Base-by-base conservation (phyloP, 2,113 vertebrate genomes). In the Megaptera novaeangliae region DNA sequence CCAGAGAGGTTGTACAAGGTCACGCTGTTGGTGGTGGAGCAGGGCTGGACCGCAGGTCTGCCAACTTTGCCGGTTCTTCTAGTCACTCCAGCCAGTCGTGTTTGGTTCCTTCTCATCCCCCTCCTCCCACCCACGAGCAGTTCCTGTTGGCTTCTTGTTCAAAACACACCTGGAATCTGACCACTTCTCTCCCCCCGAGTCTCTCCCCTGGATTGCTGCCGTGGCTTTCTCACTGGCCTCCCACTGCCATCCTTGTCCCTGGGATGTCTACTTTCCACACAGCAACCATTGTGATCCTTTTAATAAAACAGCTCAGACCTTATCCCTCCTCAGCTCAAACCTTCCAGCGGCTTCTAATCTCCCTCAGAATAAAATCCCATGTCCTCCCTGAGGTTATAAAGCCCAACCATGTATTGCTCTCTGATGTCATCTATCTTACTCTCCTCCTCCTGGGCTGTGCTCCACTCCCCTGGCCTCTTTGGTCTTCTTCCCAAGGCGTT, bases 391-490 rank as follows among this genome's bases (percentile, higher is more conserved):
- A 44, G n/a, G 4, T 74, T 41, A 4, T 20, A 7, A 49, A 9
- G 55, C 15, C 6, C 78, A 66, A 9, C 8, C 12, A 1, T 0
- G 10, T 17, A 74, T 72, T 61, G 74, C 59, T 49, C 7, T 8
- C 8, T 20, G 29, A 6, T 3, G 13, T 17, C 36, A 15, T 9
- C 18, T 20, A 0, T 1, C 0, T 21, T 18, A 4, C 8, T 5
- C 13, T 8, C 27, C 21, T 3, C 25, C 21, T 3, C 6, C 11
- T 2, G 1, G 2, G 0, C 14, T 3, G 31, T 8, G 21, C 21
- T 64, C 57, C 1, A 1, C 18, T 1, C 44, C 25, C 63, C 44
- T 1, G 57, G 31, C 3, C 3, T 41, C n/a, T 39, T 49, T 12
- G 57, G 49, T 11, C 9, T 20, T 5, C 6, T 71, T 44, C 39